Evolutionary conservation across 2,888 invertebrate genomes (phyloP), one percentile per base, ranked within the genome.

Genomic region (Marasmarcha lunaedactyla): DNA sequence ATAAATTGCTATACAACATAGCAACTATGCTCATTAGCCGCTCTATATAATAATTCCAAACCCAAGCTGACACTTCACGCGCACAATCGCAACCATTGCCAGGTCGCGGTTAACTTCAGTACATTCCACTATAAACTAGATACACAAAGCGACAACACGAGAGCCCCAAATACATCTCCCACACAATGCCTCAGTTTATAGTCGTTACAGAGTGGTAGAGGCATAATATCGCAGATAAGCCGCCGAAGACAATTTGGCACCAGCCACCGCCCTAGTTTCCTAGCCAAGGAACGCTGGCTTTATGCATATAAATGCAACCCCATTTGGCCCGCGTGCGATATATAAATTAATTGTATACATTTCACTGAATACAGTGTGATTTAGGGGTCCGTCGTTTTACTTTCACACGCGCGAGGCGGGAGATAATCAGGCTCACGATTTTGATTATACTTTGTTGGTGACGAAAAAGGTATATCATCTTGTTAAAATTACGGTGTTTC

Each of bases 201-300:
- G 42, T 43, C 41, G 40, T 34, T 36, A 37, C 35, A 41, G 35
- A 37, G 37, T 33, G 60, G 64, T 11, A n/a, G 30, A 34, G 64
- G 68, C 64, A 71, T 74, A 72, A 72, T 77, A 71, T 71, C 71
- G 61, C 60, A 81, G 83, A 83, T 83, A 83, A 83, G 81, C 81
- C 73, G 70, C 61, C 69, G 60, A 69, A 74, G 79, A 79, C 83
- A 72, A 79, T 81, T 81, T 83, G 83, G 81, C 81, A 81, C 74
- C 69, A 20, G 68, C 65, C 69, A 63, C 26, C 53, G 61, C 47
- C 57, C 61, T 57, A 72, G 70, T 74, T 77, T 64, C 62, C 63
- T 52, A 71, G 73, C 76, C 73, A 73, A 71, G 54, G 52, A 54
- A 54, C 70, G 68, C 71, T 60, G 68, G 72, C 74, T 68, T 77